Percentiles rank a stretch among this genome's conserved stretches.
Evolutionary conservation across 1,140 invertebrate genomes (phyloP).

Genomic region (Drosophila ogumai): DNA sequence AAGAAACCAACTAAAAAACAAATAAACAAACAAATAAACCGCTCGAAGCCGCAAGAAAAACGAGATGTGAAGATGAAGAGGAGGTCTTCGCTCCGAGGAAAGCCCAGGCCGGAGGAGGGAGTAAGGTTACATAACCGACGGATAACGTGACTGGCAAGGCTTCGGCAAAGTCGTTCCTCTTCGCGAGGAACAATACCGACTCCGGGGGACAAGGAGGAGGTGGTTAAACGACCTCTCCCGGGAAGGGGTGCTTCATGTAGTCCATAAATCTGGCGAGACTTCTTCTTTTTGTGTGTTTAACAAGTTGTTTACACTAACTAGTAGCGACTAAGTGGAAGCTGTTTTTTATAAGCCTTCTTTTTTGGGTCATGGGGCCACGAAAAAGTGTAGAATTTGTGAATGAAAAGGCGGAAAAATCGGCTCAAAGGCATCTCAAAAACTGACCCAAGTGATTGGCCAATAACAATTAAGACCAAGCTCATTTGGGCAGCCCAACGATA

Average conservation of each 20-base stretch:
- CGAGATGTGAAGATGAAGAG: constrained; percentile 58
- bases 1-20: not conserved
- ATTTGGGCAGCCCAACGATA: constrained; percentile 7
- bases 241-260: constrained; percentile 35
- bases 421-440: not conserved
- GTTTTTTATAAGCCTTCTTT: constrained; percentile 17
- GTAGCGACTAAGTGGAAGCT: constrained; percentile 14
- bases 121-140: constrained; percentile 51
- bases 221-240: constrained; percentile 28
- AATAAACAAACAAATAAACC: constrained; percentile 10
- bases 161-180: constrained; percentile 39
- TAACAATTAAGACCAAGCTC: constrained; percentile 25
- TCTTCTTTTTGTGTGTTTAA: constrained; percentile 53
- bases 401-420: constrained; percentile 6
- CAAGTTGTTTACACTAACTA: constrained; percentile 25
- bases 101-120: constrained; percentile 32
- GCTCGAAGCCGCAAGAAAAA: constrained; percentile 33
- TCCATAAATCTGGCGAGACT: constrained; percentile 63
- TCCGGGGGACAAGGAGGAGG: not conserved
- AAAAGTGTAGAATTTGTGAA: constrained; percentile 19
- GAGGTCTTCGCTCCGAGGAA: constrained; percentile 20
- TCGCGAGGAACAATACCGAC: constrained; percentile 10
- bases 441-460: constrained; percentile 28
- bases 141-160: constrained; percentile 76
- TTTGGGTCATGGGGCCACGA: constrained; percentile 47